phyloP scores from a whole-genome alignment of 2,113 vertebrate genomes.

The Pantherophis guttatus region DNA sequence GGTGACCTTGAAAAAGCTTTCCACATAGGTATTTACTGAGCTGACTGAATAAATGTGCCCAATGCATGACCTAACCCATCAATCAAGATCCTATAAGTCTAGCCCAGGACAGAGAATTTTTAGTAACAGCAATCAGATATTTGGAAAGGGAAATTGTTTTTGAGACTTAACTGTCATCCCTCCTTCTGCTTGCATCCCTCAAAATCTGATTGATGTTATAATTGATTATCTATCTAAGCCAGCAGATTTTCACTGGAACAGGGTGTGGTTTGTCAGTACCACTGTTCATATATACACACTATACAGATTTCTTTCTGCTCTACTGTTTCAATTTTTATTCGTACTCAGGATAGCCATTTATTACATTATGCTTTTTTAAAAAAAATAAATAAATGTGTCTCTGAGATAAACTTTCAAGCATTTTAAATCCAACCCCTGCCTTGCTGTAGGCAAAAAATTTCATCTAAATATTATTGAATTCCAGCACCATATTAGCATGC shows the following conservation, averaged over 20 bases:
- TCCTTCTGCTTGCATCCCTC: not conserved
- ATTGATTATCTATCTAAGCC: not conserved
- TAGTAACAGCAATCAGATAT: not conserved
- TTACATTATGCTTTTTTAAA: slow-evolving; percentile 47
- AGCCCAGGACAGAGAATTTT: not conserved
- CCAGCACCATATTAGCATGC: slow-evolving; percentile 80
- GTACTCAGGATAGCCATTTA: slow-evolving; percentile 68
- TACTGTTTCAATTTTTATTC: slow-evolving; percentile 66
- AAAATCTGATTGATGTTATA: not conserved
- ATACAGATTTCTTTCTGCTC: slow-evolving; percentile 35
- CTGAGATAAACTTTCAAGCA: slow-evolving; percentile 74
- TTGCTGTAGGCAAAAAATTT: slow-evolving; percentile 77
- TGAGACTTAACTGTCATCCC: not conserved
- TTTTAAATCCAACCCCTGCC: slow-evolving; percentile 74
- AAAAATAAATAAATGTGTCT: slow-evolving; percentile 73
- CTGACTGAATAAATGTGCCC: not conserved
- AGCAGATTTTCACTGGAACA: not conserved
- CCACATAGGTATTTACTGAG: not conserved
- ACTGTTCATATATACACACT: slow-evolving; percentile 10
- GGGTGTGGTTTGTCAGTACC: slow-evolving; percentile 13
- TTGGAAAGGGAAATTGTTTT: not conserved
- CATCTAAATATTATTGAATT: slow-evolving; percentile 88
- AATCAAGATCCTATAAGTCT: not conserved
- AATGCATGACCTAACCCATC: not conserved
- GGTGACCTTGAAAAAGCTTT: not conserved